Conservation (phyloP, 2,797 vertebrate species). For the Chromis chromis region DNA sequence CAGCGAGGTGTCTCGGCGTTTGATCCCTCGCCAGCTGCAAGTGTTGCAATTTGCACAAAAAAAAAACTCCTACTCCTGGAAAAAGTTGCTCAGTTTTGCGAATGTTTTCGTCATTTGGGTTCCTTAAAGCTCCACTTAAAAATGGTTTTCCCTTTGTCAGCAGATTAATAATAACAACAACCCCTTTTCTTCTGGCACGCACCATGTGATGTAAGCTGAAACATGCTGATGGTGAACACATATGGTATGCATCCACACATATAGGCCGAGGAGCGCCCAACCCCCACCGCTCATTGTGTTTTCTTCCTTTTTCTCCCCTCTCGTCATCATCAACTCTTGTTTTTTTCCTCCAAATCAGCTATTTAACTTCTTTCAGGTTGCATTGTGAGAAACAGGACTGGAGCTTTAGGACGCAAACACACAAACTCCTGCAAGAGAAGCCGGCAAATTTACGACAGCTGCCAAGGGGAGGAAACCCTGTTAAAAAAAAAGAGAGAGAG, state of each 20-base stretch:
- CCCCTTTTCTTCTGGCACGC: slow-evolving; percentile 48
- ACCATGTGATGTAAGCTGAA: slow-evolving; percentile 69
- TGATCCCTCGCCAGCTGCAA: slow-evolving; percentile 71
- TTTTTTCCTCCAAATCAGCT: background rate
- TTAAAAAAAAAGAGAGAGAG: slow-evolving; percentile 63
- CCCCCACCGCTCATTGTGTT: slow-evolving; percentile 43
- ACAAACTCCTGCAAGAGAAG: slow-evolving; percentile 23
- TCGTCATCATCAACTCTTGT: slow-evolving; percentile 25
- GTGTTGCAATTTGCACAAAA: slow-evolving; percentile 44
- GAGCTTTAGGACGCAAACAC: slow-evolving; percentile 32
- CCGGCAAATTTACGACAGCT: slow-evolving; percentile 53
- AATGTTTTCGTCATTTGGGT: slow-evolving; percentile 45
- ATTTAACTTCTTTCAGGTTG: background rate
- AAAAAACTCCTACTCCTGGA: too few relatives aligned
- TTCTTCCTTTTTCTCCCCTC: slow-evolving; percentile 3
- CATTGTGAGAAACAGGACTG: slow-evolving; percentile 21
- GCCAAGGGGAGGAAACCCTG: slow-evolving; percentile 66
- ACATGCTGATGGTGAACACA: slow-evolving; percentile 72
- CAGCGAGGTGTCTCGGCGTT: slow-evolving; percentile 65
- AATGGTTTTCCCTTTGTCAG: slow-evolving; percentile 73
- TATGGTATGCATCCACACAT: slow-evolving; percentile 72
- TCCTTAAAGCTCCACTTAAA: slow-evolving; percentile 28
- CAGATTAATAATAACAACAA: slow-evolving; percentile 68
- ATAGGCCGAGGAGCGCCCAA: slow-evolving; percentile 42
- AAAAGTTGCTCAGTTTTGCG: slow-evolving; percentile 54